Evolutionary conservation across 2,797 vertebrate species (phyloP), one percentile per base, ranked within the genome.

Genomic region (Rachycentron canadum): DNA sequence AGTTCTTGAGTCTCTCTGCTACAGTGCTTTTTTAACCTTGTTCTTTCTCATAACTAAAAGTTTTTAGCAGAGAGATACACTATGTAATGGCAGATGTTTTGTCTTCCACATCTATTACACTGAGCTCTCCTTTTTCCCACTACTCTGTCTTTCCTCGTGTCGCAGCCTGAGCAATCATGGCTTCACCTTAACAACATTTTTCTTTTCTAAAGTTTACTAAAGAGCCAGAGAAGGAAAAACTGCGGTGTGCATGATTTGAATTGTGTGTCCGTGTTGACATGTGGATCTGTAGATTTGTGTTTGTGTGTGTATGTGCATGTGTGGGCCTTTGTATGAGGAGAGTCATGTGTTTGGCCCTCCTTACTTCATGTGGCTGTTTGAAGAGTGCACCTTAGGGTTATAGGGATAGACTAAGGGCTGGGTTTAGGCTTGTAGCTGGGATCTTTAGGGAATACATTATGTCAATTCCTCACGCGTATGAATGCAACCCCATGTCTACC

Each of bases 161-260:
- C 7, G 0, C 4, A 49, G 55, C 36, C 3, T 53, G 8, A 71
- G 58, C 5, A n/a, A 67, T 41, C 17, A 6, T 25, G 21, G 21
- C 69, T 38, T 79, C 49, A 66, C 78, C 61, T 79, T 47, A 25
- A 68, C 62, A 67, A 36, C 32, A 61, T 34, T 69, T 55, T 25
- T 17, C 16, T 78, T n/a, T n/a, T n/a, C n/a, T n/a, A n/a, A n/a
- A n/a, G 64, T 79, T 77, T 69, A 68, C 26, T 67, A 25, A 78
- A 2, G 30, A 40, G 45, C 41, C 0, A 0, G 41, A 59, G 66
- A 79, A 76, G 55, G 62, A 84, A 79, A 84, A n/a, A 69, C 8
- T 52, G 41, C 4, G 16, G 17, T 4, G 26, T 5, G 3, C 19
- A 36, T 23, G 34, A 19, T 40, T 56, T 61, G 49, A 23, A 26